Conservation (phyloP, 2,113 vertebrate species). For the Delphinapterus leucas region DNA sequence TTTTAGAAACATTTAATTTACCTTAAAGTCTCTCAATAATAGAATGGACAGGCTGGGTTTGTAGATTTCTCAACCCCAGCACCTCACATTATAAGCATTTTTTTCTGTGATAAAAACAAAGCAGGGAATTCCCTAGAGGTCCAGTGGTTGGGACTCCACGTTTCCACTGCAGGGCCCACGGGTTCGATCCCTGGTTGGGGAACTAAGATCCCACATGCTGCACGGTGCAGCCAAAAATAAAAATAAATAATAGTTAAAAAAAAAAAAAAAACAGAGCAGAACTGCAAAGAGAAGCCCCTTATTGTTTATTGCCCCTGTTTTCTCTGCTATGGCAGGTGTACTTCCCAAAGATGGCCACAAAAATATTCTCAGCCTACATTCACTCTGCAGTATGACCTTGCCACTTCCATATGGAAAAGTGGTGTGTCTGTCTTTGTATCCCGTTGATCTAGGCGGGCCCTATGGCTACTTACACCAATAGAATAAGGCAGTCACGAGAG, state of each 20-base stretch:
- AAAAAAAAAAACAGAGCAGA: background rate
- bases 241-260: too few relatives aligned
- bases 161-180: too few relatives aligned
- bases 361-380: background rate
- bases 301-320: background rate
- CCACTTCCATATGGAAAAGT: too few relatives aligned
- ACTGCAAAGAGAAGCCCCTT: background rate
- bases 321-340: background rate
- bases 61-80: background rate
- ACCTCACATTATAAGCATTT: background rate
- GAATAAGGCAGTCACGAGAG: background rate
- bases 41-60: background rate
- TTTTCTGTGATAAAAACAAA: background rate
- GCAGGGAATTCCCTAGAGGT: too few relatives aligned
- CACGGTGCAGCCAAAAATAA: too few relatives aligned
- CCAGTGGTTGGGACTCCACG: too few relatives aligned
- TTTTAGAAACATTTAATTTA: slow-evolving; percentile 11
- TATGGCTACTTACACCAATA: background rate
- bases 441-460: background rate
- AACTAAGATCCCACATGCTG: too few relatives aligned
- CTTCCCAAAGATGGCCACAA: background rate
- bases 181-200: too few relatives aligned
- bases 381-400: background rate
- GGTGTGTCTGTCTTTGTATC: background rate
- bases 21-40: background rate